phyloP scores from a whole-genome alignment of 2,888 invertebrate species.

The Prosopocoilus inquinatus region DNA sequence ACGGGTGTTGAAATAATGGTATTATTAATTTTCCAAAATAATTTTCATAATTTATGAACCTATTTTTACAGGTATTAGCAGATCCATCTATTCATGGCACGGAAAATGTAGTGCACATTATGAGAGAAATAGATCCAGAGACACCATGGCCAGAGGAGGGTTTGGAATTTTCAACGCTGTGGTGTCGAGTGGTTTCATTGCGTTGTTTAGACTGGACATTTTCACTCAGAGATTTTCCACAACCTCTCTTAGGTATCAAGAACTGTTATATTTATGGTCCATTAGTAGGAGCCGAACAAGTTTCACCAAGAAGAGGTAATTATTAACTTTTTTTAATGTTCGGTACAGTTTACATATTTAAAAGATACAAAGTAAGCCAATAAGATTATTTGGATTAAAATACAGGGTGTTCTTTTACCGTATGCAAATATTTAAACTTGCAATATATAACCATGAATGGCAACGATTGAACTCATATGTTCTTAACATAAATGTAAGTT shows the following conservation, averaged over 20 bases:
- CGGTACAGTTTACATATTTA: too few relatives aligned
- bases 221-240: conserved; percentile 91
- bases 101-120: conserved; percentile 67
- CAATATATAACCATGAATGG: too few relatives aligned
- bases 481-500: too few relatives aligned
- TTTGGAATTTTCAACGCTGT: conserved; percentile 84
- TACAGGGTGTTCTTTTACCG: too few relatives aligned
- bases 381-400: too few relatives aligned
- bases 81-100: conserved; percentile 85
- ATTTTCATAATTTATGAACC: neutral
- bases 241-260: conserved; percentile 82
- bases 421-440: too few relatives aligned
- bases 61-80: conserved; percentile 57
- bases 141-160: conserved; percentile 92
- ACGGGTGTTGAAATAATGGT: conserved; percentile 64
- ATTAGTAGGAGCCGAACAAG: conserved; percentile 86
- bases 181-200: conserved; percentile 86
- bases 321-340: neutral
- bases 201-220: conserved; percentile 85
- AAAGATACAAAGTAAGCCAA: too few relatives aligned
- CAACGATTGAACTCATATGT: too few relatives aligned
- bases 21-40: conserved; percentile 9
- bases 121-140: conserved; percentile 82
- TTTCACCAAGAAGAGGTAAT: conserved; percentile 58
- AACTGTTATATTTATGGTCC: conserved; percentile 87